Evolutionary conservation across 2,113 vertebrate species (phyloP).

Genomic region (Blennius ocellaris): DNA sequence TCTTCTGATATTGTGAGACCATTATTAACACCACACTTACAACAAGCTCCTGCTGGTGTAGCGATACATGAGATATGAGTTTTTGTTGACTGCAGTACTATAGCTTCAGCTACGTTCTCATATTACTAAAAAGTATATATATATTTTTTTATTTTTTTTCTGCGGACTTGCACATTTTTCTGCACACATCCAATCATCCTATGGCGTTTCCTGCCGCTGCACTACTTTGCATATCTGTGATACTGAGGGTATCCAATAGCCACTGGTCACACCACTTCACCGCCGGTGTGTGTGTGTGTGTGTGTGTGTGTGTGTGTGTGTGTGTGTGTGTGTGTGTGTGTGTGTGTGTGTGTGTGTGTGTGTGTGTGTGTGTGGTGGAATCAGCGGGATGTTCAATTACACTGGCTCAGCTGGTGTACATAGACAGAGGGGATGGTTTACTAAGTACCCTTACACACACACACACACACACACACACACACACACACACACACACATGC

Average conservation of each 20-base stretch:
- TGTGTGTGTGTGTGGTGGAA: slow-evolving; percentile 46
- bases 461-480: slow-evolving; percentile 24
- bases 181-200: slow-evolving; percentile 19
- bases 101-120: slow-evolving; percentile 10
- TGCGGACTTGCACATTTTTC: slow-evolving; percentile 33
- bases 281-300: slow-evolving; percentile 8
- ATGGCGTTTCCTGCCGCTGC: slow-evolving; percentile 38
- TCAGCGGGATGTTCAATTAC: slow-evolving; percentile 75
- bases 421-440: slow-evolving; percentile 45
- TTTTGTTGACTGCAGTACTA: slow-evolving; percentile 39
- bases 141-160: too few relatives aligned
- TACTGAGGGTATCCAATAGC: slow-evolving; percentile 44
- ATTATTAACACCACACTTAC: slow-evolving; percentile 6
- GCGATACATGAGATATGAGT: slow-evolving; percentile 20
- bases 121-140: slow-evolving; percentile 50
- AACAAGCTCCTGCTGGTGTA: slow-evolving; percentile 24
- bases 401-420: slow-evolving; percentile 51
- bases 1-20: not conserved
- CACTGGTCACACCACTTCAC: slow-evolving; percentile 26
- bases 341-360: not conserved
- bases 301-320: slow-evolving; percentile 19
- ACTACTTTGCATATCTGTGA: slow-evolving; percentile 23
- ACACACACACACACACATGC: slow-evolving; percentile 1
- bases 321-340: slow-evolving; percentile 22
- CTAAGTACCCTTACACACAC: slow-evolving; percentile 17